Evolutionary conservation across 2,113 vertebrate genomes (phyloP).

Genomic region (Ictalurus furcatus): DNA sequence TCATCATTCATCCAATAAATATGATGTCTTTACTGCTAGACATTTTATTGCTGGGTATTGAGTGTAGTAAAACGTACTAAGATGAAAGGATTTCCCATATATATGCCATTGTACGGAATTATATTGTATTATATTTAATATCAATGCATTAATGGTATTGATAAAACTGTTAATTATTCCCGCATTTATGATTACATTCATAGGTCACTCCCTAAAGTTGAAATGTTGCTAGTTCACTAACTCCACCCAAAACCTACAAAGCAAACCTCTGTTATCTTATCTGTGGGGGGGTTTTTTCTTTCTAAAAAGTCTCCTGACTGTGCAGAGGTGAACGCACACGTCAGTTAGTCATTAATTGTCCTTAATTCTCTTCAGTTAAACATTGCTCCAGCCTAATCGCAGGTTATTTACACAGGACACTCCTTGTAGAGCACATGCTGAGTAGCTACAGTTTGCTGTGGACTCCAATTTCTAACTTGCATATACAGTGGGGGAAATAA

Average conservation of each 20-base stretch:
- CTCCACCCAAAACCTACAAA: slow-evolving; percentile 1
- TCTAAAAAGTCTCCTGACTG: neutral
- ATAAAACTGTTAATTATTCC: neutral
- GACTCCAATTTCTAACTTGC: neutral
- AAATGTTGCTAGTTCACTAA: neutral
- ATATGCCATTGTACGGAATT: neutral
- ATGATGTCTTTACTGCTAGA: neutral
- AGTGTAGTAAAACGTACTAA: neutral
- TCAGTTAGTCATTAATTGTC: slow-evolving; percentile 40
- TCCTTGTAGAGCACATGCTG: neutral
- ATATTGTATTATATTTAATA: neutral
- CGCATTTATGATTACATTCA: neutral
- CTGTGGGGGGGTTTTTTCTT: neutral
- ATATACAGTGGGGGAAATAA: neutral
- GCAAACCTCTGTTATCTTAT: neutral
- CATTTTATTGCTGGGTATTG: neutral
- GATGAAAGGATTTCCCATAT: neutral
- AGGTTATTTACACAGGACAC: slow-evolving; percentile 28
- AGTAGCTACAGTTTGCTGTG: neutral
- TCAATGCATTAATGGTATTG: neutral
- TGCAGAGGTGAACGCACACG: slow-evolving; percentile 5
- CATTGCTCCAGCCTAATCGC: slow-evolving; percentile 42
- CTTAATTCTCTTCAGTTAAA: slow-evolving; percentile 45
- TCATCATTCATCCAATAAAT: neutral
- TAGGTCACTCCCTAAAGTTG: neutral